A percentile compares a stretch with the other conserved stretches of the same genome.
Evolutionary conservation across 2,113 vertebrate genomes (phyloP).

Genomic region (Marmota monax): DNA sequence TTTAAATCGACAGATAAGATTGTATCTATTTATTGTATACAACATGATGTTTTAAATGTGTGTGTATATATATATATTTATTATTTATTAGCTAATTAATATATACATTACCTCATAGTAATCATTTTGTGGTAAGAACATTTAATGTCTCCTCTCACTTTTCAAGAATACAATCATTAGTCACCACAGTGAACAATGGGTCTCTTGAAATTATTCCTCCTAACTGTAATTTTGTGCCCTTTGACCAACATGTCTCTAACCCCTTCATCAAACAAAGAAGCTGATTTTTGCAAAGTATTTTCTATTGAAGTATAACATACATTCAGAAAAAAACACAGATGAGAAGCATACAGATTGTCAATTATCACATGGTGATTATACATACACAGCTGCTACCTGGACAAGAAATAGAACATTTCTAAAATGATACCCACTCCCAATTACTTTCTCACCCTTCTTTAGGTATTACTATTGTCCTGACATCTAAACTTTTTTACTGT

Average conservation of each 20-base stretch:
- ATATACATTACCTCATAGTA: neutral
- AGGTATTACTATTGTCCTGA: no score
- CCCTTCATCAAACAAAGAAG: neutral
- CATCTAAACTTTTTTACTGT: neutral
- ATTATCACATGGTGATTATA: neutral
- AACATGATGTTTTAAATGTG: neutral
- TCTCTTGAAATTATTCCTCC: neutral
- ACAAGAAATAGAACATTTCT: conserved; percentile 15
- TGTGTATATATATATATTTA: neutral
- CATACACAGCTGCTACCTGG: neutral
- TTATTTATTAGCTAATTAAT: neutral
- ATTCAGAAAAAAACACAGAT: neutral
- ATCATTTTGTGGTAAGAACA: no score
- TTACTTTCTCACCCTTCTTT: neutral
- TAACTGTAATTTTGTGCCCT: neutral
- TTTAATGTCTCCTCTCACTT: neutral
- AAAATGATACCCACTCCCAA: neutral
- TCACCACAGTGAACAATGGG: neutral
- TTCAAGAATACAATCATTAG: neutral
- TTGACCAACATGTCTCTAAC: neutral
- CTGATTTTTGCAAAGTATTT: conserved; percentile 15
- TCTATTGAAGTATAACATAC: neutral
- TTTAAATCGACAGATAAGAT: neutral
- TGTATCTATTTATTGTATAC: no score
- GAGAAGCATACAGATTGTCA: neutral